Base-by-base conservation (phyloP, 2,113 vertebrate genomes). In the Rhinoderma darwinii region DNA sequence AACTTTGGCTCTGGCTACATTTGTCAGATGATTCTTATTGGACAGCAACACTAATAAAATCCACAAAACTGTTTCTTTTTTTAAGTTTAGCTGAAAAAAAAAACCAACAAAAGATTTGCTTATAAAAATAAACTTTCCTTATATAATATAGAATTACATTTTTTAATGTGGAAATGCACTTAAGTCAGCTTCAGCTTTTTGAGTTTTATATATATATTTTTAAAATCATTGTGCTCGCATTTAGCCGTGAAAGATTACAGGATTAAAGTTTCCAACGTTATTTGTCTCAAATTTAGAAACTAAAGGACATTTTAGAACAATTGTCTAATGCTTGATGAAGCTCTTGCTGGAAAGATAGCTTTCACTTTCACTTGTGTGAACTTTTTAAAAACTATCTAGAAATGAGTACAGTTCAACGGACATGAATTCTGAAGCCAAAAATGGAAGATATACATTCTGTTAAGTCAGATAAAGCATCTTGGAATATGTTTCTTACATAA, bases 1-100 rank as follows among this genome's bases (percentile, higher is more conserved):
- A 86, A 86, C 85, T 82, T 86, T 86, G 85, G 77, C 77, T 86
- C 32, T 27, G 25, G 77, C 25, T 59, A 56, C 76, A 73, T 86
- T 81, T 86, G 66, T 82, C 77, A 73, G 84, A 86, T 32, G 47
- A 44, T 68, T 73, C 77, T 81, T 73, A 39, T 86, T 73, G 35
- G 85, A 43, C 47, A 44, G 85, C 37, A 61, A 56, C 56, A 59
- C 32, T 72, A 86, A 86, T 73, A 86, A 81, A 81, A 81, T 30
- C 50, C 37, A 25, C n/a, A 81, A 86, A 47, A 22, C 20, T 27
- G 25, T 54, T 51, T 86, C 25, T 86, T 6, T 51, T 68, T 81
- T 54, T 81, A 81, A 72, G 73, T 86, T 59, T 81, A 79, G 18
- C 37, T 80, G n/a, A 70, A 63, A 61, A 63, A 30, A 66, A 4